Conservation (phyloP, 2,888 invertebrate species). For the Nomada hirtipes region DNA sequence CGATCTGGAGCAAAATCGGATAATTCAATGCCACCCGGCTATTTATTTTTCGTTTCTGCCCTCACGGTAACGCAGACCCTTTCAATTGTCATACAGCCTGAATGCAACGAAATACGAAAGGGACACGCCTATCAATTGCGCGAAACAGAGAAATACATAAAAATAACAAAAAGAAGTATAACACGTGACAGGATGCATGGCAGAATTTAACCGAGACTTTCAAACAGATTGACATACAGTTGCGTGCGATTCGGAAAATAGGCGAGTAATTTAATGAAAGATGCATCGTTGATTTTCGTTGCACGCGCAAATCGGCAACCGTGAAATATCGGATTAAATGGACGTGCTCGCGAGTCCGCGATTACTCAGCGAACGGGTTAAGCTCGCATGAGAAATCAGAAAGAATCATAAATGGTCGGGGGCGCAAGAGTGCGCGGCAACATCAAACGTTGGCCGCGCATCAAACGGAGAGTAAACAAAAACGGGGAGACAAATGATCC, state of each 20-base stretch:
- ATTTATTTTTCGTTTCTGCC: not conserved
- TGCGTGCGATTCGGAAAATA: not conserved
- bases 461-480: not conserved
- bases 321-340: conserved; percentile 8
- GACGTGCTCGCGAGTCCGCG: not conserved
- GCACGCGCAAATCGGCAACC: not conserved
- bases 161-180: too few relatives aligned
- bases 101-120: too few relatives aligned
- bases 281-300: not conserved
- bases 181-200: not conserved
- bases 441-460: not conserved
- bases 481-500: conserved; percentile 17
- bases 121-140: too few relatives aligned
- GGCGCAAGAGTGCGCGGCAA: not conserved
- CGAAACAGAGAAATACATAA: too few relatives aligned
- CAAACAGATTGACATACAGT: too few relatives aligned
- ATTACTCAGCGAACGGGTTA: not conserved
- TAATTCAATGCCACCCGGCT: not conserved
- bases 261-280: not conserved
- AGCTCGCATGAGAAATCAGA: conserved; percentile 21
- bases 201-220: not conserved
- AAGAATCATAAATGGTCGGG: conserved; percentile 5
- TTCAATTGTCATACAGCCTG: not conserved
- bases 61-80: not conserved
- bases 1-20: not conserved